These are phyloP conservation scores for Tachystola acroxantha DNA, from an alignment of 2,888 invertebrate species.

Conservation along the genomic window DNA sequence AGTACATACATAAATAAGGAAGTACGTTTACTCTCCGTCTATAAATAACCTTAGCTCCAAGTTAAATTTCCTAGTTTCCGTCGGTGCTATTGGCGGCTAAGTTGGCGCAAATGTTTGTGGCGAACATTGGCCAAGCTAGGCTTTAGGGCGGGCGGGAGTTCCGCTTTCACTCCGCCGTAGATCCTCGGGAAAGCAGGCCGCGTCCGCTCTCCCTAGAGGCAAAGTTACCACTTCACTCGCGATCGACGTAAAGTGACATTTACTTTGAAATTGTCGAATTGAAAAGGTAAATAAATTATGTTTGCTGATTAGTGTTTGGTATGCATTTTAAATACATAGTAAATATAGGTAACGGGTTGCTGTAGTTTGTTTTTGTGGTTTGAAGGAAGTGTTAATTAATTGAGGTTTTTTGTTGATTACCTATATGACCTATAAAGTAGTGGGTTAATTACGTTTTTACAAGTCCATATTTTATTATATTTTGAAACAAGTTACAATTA, in stretches of 20 bases:
- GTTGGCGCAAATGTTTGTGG: background rate
- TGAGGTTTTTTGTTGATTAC: no score
- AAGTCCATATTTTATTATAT: no score
- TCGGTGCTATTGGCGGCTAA: background rate
- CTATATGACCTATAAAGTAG: no score
- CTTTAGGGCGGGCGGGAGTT: conserved; percentile 3
- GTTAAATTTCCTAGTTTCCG: background rate
- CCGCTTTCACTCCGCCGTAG: conserved; percentile 9
- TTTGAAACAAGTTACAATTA: no score
- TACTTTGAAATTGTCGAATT: background rate
- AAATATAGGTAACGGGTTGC: background rate
- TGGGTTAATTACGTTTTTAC: no score
- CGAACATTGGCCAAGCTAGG: background rate
- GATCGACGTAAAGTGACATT: background rate
- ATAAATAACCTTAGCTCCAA: background rate
- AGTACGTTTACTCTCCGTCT: background rate
- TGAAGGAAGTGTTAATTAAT: no score
- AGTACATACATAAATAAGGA: background rate
- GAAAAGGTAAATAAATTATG: background rate
- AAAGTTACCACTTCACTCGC: conserved; percentile 11
- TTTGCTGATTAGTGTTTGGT: background rate
- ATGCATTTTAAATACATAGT: background rate
- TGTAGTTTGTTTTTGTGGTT: background rate
- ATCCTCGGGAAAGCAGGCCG: conserved; percentile 3
- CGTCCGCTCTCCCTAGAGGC: conserved; percentile 1